A percentile compares a stretch with the other conserved stretches of the same genome.
Evolutionary conservation across 2,113 vertebrate species (phyloP).

Genomic region (Ictalurus furcatus): DNA sequence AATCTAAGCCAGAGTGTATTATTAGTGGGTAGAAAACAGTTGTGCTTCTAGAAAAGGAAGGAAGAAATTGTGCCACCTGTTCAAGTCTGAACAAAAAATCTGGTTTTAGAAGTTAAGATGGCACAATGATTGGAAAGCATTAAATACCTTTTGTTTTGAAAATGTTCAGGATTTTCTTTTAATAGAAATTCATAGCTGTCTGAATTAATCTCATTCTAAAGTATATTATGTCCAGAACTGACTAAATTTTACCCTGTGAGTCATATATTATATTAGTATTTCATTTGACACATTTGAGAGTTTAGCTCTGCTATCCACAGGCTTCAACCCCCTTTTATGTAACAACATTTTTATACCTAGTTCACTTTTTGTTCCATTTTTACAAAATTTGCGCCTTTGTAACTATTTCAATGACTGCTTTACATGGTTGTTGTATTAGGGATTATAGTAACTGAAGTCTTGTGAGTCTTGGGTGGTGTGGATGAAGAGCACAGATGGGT

Average conservation of each 20-base stretch:
- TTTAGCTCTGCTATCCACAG: not conserved
- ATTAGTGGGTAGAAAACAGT: not conserved
- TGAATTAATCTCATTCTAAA: not conserved
- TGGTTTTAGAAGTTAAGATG: not conserved
- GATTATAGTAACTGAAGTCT: not conserved
- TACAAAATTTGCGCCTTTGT: not conserved
- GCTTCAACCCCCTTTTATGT: not conserved
- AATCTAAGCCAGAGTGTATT: not conserved
- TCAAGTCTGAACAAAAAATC: not conserved
- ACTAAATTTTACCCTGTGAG: not conserved
- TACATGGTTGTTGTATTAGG: not conserved
- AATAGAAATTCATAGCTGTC: not conserved
- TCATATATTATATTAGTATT: not conserved
- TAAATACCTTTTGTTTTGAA: not conserved
- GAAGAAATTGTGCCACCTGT: not conserved
- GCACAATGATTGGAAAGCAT: not conserved
- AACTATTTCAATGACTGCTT: not conserved
- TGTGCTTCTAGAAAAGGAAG: not conserved
- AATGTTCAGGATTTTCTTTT: not conserved
- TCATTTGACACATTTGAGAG: not conserved
- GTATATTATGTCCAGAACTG: not conserved
- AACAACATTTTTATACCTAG: not conserved
- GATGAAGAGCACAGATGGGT: conserved; percentile 8
- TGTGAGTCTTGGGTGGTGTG: not conserved
- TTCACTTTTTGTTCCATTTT: not conserved